These are phyloP conservation scores for Poecilia gillii DNA, from an alignment of 2,797 vertebrate genomes.

Conservation along the genomic window DNA sequence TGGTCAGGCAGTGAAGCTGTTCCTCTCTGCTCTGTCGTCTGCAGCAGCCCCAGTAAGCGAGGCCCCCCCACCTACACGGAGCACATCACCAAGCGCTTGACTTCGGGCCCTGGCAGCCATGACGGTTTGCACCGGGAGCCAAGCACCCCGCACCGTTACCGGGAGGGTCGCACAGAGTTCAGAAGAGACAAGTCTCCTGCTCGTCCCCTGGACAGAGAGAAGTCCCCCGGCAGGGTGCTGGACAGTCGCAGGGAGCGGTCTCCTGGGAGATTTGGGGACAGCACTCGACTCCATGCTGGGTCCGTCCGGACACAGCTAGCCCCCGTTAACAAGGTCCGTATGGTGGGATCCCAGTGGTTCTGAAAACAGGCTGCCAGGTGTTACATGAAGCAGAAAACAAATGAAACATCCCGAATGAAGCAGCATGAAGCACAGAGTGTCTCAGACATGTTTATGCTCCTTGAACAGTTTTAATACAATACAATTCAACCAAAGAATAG, in stretches of 20 bases:
- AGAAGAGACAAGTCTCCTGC: conserved; percentile 96
- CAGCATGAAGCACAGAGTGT: neutral
- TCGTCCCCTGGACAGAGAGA: conserved; percentile 93
- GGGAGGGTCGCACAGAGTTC: conserved; percentile 95
- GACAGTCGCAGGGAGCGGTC: conserved; percentile 95
- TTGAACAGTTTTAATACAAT: neutral
- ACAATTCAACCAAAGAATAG: neutral
- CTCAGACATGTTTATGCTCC: neutral
- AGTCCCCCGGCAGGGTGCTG: conserved; percentile 90
- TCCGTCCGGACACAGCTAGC: conserved; percentile 93
- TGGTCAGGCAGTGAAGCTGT: neutral
- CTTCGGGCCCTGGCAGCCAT: conserved; percentile 89
- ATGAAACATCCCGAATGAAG: neutral
- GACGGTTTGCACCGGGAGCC: conserved; percentile 93
- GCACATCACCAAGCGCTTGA: conserved; percentile 96
- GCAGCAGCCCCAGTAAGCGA: conserved; percentile 94
- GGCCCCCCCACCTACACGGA: conserved; percentile 97
- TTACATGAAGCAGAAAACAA: neutral
- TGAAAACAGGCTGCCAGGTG: neutral
- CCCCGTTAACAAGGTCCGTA: conserved; percentile 93
- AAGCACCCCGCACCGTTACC: conserved; percentile 96
- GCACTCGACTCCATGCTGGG: conserved; percentile 88
- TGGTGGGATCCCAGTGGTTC: neutral
- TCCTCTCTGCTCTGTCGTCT: conserved; percentile 11
- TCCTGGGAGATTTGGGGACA: conserved; percentile 93